Percentiles rank a stretch among this genome's conserved stretches.
phyloP scores from a whole-genome alignment of 2,797 vertebrate genomes.

The Chromobotia macracanthus region DNA sequence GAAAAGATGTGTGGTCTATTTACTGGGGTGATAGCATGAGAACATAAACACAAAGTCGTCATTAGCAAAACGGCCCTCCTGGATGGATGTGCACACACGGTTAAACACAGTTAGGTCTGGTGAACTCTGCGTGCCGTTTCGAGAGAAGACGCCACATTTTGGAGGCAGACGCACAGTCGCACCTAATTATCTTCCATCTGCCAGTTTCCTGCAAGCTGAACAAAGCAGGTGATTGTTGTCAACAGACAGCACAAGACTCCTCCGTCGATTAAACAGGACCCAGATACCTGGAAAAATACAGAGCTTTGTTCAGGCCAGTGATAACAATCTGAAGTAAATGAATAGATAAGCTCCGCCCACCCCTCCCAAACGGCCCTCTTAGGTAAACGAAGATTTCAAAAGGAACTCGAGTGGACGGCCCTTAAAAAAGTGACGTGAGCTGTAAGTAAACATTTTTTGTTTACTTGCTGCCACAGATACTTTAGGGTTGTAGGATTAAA shows the following conservation, averaged over 20 bases:
- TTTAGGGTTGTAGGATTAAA: no score
- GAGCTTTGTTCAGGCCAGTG: background rate
- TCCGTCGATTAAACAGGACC: background rate
- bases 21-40: constrained; percentile 15
- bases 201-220: background rate
- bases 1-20: constrained; percentile 18
- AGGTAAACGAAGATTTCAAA: background rate
- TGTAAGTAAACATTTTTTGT: background rate
- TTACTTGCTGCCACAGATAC: no score
- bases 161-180: background rate
- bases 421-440: background rate
- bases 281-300: background rate
- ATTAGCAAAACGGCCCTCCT: constrained; percentile 8
- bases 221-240: background rate
- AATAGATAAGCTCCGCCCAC: background rate
- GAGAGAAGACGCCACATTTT: background rate
- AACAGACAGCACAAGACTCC: background rate
- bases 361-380: background rate
- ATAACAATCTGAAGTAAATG: background rate
- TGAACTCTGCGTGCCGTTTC: background rate
- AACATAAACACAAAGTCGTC: constrained; percentile 30
- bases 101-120: background rate
- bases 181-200: background rate
- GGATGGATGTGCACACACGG: constrained; percentile 23
- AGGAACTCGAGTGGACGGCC: background rate